Percentiles rank a stretch among this genome's conserved stretches.
These are phyloP conservation scores for Eubasilissa splendida DNA, from an alignment of 2,888 invertebrate genomes.

Conservation along the genomic window DNA sequence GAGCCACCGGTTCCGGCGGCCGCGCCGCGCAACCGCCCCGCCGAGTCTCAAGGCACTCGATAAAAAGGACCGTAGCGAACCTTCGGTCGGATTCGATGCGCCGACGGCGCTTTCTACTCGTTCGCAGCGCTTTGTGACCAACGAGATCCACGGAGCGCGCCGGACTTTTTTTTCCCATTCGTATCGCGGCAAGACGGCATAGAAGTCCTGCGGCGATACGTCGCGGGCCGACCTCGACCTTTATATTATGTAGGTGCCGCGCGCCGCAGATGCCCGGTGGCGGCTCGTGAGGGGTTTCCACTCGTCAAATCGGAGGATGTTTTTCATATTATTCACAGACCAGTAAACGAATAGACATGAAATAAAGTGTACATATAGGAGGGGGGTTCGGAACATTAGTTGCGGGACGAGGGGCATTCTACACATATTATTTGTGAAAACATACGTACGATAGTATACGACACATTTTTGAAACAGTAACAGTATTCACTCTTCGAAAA, in stretches of 20 bases:
- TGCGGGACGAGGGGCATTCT: no score
- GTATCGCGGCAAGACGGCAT: conserved; percentile 25
- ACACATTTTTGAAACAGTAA: no score
- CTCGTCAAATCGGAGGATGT: conserved; percentile 19
- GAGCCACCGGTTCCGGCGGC: conserved; percentile 15
- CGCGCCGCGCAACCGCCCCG: neutral
- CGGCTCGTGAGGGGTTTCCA: neutral
- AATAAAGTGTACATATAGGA: no score
- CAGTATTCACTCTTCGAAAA: no score
- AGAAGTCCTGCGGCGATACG: conserved; percentile 36
- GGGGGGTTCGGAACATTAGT: no score
- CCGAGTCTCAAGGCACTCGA: neutral
- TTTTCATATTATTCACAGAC: no score
- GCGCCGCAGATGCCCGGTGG: neutral
- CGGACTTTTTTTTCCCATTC: conserved; percentile 9
- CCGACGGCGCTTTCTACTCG: neutral
- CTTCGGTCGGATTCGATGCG: neutral
- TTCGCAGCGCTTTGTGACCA: neutral
- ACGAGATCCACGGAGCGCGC: neutral
- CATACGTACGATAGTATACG: no score
- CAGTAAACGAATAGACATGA: no score
- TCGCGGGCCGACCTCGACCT: conserved; percentile 45
- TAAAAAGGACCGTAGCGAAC: neutral
- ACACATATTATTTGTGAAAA: no score
- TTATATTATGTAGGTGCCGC: conserved; percentile 38